Conservation (phyloP, 2,113 vertebrate genomes). For the Leptodactylus fuscus region DNA sequence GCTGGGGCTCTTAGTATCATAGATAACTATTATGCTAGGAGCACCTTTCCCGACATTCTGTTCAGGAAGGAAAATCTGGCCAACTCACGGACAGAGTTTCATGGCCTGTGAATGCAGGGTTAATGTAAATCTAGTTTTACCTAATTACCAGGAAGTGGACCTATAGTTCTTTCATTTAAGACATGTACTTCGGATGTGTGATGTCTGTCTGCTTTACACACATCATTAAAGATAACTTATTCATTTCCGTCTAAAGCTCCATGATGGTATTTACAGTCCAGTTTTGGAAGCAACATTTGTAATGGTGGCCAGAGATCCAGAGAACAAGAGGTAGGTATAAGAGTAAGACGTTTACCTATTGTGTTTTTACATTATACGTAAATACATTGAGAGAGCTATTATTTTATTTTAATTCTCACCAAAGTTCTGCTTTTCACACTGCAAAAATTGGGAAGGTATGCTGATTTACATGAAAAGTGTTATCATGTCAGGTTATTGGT, state of each 20-base stretch:
- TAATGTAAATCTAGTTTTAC: no score
- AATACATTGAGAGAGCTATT: not conserved
- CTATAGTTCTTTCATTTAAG: not conserved
- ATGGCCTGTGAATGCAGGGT: no score
- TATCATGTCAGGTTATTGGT: no score
- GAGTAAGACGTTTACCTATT: not conserved
- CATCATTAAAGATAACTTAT: not conserved
- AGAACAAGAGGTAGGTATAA: conserved; percentile 86
- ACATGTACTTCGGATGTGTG: not conserved
- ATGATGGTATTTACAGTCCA: conserved; percentile 78
- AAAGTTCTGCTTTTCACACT: no score
- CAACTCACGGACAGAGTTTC: no score
- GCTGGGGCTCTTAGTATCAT: no score
- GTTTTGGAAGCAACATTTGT: conserved; percentile 95
- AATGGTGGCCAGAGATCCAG: conserved; percentile 95
- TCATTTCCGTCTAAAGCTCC: conserved; percentile 64
- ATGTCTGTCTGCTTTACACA: not conserved
- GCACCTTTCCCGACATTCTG: no score
- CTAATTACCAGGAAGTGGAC: no score
- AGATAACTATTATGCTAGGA: no score
- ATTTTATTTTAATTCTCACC: not conserved
- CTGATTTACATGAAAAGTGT: no score
- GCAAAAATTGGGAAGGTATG: no score
- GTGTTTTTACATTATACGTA: not conserved
- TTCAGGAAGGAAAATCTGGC: no score